Evolutionary conservation across 2,797 vertebrate species (phyloP).

Genomic region (Chaetophractus vellerosus): DNA sequence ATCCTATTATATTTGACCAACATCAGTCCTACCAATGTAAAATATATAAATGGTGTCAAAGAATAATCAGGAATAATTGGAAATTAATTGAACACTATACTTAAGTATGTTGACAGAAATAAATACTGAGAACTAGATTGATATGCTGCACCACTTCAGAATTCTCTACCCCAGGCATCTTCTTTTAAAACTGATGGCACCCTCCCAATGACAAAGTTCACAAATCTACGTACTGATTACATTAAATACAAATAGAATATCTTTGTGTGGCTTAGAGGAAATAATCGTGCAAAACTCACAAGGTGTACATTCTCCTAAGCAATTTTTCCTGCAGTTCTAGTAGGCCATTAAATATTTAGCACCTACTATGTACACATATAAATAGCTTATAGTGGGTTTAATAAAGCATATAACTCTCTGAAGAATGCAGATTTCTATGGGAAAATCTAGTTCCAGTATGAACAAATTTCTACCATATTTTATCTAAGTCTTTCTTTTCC

Average conservation of each 20-base stretch:
- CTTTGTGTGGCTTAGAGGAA: conserved; percentile 4
- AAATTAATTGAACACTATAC: conserved; percentile 84
- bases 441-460: conserved; percentile 52
- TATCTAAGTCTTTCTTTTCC: not conserved
- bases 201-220: not conserved
- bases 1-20: conserved; percentile 48
- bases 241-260: conserved; percentile 10
- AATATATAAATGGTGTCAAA: conserved; percentile 75
- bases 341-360: not conserved
- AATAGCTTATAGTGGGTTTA: not conserved
- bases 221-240: conserved; percentile 19
- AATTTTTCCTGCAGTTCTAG: conserved; percentile 40
- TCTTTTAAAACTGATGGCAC: conserved; percentile 36
- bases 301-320: not conserved
- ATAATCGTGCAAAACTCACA: not conserved
- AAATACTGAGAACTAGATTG: not conserved
- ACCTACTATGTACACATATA: not conserved
- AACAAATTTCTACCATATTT: conserved; percentile 34
- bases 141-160: not conserved
- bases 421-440: conserved; percentile 20
- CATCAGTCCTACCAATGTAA: conserved; percentile 56
- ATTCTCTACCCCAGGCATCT: not conserved
- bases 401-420: not conserved
- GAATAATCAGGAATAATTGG: conserved; percentile 77
- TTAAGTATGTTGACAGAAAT: conserved; percentile 67